Evolutionary conservation across 2,797 vertebrate genomes (phyloP), one percentile per base, ranked within the genome.

Genomic region (Sebastes nivosus): DNA sequence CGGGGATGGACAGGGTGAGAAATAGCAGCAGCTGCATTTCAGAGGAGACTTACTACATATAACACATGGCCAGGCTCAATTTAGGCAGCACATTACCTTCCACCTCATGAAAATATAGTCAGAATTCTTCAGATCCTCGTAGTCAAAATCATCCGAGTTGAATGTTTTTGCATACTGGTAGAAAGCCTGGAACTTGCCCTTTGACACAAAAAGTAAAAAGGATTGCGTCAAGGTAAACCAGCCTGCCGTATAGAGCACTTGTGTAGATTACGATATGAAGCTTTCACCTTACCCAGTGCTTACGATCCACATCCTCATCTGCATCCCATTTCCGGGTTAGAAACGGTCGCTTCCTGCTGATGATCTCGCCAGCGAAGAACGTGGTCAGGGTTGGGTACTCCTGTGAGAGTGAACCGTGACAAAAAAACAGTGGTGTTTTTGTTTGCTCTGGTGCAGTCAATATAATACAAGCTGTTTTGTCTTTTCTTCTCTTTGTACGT

Each of bases 41-140:
- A 66, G 18, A 30, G 42, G 22, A 25, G 22, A 76, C 8, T 52
- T 25, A 30, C 2, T 12, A 22, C 36, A 36, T 36, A 38, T 25
- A 61, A 32, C 67, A 67, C 4, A n/a, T 8, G 50, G 27, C 46
- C 50, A 52, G 38, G 25, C 27, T 61, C 32, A 20, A 9, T 50
- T 74, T 20, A 6, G 24, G 57, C 2, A 13, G 67, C 18, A 36
- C 27, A 74, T 96, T 95, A 99, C 98, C 97, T 99, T 99, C 98
- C 98, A 99, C 81, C 98, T 96, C 98, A 99, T 99, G 95, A 99
- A 99, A 93, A 99, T 98, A 79, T 96, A 99, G 91, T 99, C 98
- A 1, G 98, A 97, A 54, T 95, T 97, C 95, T 98, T 98, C 88
- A 99, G 95, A 86, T 99, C 97, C 87, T 98, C 97, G 34, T 98